phyloP scores from a whole-genome alignment of 1,140 invertebrate genomes.

The Brachionus rotundiformis region DNA sequence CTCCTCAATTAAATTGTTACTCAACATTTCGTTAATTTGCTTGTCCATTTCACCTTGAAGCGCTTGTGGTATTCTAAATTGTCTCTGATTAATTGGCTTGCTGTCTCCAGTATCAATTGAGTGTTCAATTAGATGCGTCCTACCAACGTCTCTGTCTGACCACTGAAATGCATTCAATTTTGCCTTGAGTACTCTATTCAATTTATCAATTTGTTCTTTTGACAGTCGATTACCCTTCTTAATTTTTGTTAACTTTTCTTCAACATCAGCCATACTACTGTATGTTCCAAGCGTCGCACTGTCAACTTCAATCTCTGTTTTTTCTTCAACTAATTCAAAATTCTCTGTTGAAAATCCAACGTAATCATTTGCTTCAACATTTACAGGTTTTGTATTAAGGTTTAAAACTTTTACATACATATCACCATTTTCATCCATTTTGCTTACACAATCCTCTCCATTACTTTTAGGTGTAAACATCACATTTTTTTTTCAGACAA shows the following conservation, averaged over 20 bases:
- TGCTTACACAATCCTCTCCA: neutral
- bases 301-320: neutral
- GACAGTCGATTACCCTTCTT: neutral
- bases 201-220: too few relatives aligned
- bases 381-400: neutral
- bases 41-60: neutral
- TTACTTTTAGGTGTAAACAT: too few relatives aligned
- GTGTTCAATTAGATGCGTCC: neutral
- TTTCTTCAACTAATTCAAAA: neutral
- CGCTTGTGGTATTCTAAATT: neutral
- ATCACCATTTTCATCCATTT: neutral
- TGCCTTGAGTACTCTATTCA: too few relatives aligned
- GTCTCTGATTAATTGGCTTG: neutral
- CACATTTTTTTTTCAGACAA: too few relatives aligned
- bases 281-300: neutral
- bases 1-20: neutral
- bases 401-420: neutral
- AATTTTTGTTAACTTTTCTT: slow-evolving; percentile 1
- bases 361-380: neutral
- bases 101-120: neutral
- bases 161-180: slow-evolving; percentile 3
- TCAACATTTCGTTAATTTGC: neutral
- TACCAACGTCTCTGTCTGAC: neutral
- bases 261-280: neutral
- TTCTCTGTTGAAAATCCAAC: too few relatives aligned